Evolutionary conservation across 2,888 invertebrate genomes (phyloP).

Genomic region (Ormyrus thymus): DNA sequence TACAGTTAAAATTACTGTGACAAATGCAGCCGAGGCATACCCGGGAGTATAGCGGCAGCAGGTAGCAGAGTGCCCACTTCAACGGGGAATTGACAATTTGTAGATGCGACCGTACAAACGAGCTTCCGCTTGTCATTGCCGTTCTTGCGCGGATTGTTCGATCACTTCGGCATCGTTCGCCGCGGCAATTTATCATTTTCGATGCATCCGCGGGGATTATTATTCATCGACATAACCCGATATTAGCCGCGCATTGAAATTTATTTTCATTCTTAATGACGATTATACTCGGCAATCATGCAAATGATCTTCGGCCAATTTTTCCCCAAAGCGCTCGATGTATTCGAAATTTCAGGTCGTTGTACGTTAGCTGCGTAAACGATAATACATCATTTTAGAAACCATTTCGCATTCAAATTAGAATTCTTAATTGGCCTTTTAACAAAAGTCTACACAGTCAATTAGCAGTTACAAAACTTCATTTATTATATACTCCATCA

Average conservation of each 20-base stretch:
- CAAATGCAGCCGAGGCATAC: neutral
- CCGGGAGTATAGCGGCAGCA: neutral
- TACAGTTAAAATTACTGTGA: slow-evolving; percentile 48
- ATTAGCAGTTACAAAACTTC: too few relatives aligned
- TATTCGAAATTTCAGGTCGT: neutral
- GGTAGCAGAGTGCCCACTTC: slow-evolving; percentile 53
- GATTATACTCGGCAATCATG: slow-evolving; percentile 12
- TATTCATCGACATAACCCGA: slow-evolving; percentile 29
- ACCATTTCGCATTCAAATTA: too few relatives aligned
- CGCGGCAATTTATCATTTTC: slow-evolving; percentile 40
- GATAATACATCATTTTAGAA: too few relatives aligned
- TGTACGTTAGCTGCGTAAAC: too few relatives aligned
- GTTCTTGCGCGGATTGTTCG: slow-evolving; percentile 36
- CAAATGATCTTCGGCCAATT: slow-evolving; percentile 9
- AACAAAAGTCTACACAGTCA: too few relatives aligned
- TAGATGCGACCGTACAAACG: slow-evolving; percentile 41
- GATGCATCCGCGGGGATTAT: slow-evolving; percentile 23
- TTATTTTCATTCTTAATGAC: slow-evolving; percentile 25
- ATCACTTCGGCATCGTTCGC: slow-evolving; percentile 33
- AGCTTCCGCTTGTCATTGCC: slow-evolving; percentile 51
- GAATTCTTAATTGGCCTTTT: too few relatives aligned
- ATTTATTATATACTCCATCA: too few relatives aligned
- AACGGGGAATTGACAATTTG: slow-evolving; percentile 67
- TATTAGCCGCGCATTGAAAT: slow-evolving; percentile 22
- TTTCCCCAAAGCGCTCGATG: neutral